Evolutionary conservation across 2,888 invertebrate species (phyloP).

Genomic region (Spodoptera littoralis): DNA sequence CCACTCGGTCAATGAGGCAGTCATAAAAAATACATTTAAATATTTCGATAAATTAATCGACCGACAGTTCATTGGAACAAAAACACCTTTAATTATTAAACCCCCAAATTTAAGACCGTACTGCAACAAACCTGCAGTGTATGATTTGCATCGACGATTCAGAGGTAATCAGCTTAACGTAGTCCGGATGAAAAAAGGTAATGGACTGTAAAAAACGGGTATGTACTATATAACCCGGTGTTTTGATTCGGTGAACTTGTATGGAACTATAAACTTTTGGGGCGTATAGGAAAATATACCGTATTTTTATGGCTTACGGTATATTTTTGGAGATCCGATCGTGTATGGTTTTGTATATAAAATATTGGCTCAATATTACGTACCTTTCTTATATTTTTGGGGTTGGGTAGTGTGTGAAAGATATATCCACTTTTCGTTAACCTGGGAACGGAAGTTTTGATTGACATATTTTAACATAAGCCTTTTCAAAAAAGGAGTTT

Average conservation of each 20-base stretch:
- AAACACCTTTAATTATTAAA: constrained; percentile 34
- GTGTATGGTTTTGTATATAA: neutral
- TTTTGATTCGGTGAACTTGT: constrained; percentile 37
- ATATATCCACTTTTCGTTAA: no score
- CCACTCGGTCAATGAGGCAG: no score
- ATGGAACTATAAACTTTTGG: constrained; percentile 38
- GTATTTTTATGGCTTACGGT: neutral
- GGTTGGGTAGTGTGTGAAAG: no score
- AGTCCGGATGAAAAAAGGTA: constrained; percentile 76
- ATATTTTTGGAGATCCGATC: constrained; percentile 2
- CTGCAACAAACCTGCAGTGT: constrained; percentile 56
- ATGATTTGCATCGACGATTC: constrained; percentile 72
- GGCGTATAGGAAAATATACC: constrained; percentile 19
- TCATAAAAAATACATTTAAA: no score
- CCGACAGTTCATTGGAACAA: no score
- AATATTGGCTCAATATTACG: no score
- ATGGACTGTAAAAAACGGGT: constrained; percentile 75
- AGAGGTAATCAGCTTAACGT: constrained; percentile 80
- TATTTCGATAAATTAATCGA: no score
- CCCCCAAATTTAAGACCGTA: constrained; percentile 46
- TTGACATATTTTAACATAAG: no score
- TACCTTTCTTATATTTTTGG: no score
- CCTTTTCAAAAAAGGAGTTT: no score
- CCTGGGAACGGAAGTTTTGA: no score
- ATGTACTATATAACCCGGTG: constrained; percentile 33